These are phyloP conservation scores for Leuctra nigra DNA, from an alignment of 2,888 invertebrate species.

Conservation along the genomic window DNA sequence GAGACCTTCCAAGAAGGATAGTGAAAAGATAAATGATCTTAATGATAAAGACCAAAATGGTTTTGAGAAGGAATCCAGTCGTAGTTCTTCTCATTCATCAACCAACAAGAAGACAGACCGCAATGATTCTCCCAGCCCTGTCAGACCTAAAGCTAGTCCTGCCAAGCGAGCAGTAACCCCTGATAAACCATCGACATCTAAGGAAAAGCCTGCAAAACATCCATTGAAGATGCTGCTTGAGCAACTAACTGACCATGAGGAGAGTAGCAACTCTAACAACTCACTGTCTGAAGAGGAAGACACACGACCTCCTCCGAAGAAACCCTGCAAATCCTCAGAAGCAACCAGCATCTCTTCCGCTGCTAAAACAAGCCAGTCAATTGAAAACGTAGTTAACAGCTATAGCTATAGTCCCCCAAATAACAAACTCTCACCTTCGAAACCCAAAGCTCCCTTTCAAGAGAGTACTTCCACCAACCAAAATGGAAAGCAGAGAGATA, in stretches of 20 bases:
- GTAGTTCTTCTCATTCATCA: background rate
- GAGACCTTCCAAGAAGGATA: slow-evolving; percentile 25
- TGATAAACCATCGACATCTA: slow-evolving; percentile 11
- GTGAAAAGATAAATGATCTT: slow-evolving; percentile 13
- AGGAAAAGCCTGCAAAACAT: slow-evolving; percentile 25
- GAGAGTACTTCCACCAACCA: slow-evolving; percentile 24
- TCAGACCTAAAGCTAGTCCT: slow-evolving; percentile 15
- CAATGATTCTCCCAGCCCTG: slow-evolving; percentile 10
- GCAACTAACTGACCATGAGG: slow-evolving; percentile 26
- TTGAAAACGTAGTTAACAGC: slow-evolving; percentile 10
- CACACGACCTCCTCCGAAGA: slow-evolving; percentile 21
- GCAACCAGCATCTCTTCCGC: background rate
- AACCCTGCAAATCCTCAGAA: slow-evolving; percentile 7
- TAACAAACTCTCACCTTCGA: slow-evolving; percentile 10
- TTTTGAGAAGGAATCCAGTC: slow-evolving; percentile 24
- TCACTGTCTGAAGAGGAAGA: slow-evolving; percentile 29
- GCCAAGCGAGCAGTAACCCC: slow-evolving; percentile 12
- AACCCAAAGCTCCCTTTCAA: slow-evolving; percentile 15
- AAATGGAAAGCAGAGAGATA: slow-evolving; percentile 29
- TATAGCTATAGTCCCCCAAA: slow-evolving; percentile 9
- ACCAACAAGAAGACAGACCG: slow-evolving; percentile 2
- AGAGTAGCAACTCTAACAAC: slow-evolving; percentile 26
- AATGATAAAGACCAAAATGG: slow-evolving; percentile 28
- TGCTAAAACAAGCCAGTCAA: slow-evolving; percentile 4
- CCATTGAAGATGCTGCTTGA: slow-evolving; percentile 28